Evolutionary conservation across 23 tunicate genomes (phyloP).

Genomic region (Halocynthia aurantium): DNA sequence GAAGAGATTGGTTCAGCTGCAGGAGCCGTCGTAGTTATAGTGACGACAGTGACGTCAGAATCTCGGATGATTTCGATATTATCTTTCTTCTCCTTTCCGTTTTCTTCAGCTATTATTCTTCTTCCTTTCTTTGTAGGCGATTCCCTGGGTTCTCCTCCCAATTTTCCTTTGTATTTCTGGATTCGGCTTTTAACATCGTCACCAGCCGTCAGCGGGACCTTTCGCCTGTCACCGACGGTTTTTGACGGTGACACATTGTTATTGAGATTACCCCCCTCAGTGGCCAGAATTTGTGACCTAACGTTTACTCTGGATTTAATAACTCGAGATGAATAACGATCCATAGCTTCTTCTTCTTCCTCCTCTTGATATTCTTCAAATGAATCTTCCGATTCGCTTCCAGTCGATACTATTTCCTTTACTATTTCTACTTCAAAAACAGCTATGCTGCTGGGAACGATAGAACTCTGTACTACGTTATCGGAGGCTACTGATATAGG

Average conservation of each 20-base stretch:
- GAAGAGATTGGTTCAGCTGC: too few relatives aligned
- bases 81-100: too few relatives aligned
- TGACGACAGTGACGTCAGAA: not conserved
- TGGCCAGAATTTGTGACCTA: constrained; percentile 58
- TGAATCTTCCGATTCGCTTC: not conserved
- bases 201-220: not conserved
- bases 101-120: too few relatives aligned
- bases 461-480: too few relatives aligned
- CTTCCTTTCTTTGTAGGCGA: not conserved
- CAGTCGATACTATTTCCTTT: not conserved
- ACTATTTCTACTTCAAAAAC: too few relatives aligned
- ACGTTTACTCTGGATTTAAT: constrained; percentile 42
- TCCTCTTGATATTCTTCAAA: constrained; percentile 20
- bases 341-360: constrained; percentile 38
- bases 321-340: constrained; percentile 31
- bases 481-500: too few relatives aligned
- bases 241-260: not conserved
- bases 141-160: constrained; percentile 13
- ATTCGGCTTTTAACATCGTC: constrained; percentile 59
- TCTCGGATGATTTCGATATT: too few relatives aligned
- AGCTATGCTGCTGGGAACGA: too few relatives aligned
- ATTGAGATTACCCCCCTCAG: constrained; percentile 26
- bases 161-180: constrained; percentile 35
- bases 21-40: not conserved
- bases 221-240: not conserved